Evolutionary conservation across 92 coral and sea anemone genomes (phyloP).

Genomic region (Galaxea fascicularis): DNA sequence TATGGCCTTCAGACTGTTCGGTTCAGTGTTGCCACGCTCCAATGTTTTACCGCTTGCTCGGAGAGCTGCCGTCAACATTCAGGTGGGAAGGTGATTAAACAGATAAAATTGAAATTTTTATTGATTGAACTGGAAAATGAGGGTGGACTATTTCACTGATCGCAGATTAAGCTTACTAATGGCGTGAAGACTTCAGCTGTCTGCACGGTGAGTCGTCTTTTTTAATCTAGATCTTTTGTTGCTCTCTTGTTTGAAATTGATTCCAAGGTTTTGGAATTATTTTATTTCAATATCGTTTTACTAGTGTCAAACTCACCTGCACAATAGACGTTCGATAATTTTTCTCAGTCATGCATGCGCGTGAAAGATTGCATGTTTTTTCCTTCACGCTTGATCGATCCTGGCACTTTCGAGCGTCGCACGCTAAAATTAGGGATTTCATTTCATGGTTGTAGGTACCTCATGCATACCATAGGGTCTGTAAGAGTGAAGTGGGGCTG

Average conservation of each 20-base stretch:
- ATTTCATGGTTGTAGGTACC: too few species aligned
- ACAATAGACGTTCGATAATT: background rate
- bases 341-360: constrained; percentile 11
- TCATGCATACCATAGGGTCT: too few species aligned
- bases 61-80: background rate
- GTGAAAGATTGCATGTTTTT: constrained; percentile 26
- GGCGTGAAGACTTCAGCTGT: constrained; percentile 28
- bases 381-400: background rate
- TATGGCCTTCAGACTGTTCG: constrained; percentile 66
- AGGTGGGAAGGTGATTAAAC: background rate
- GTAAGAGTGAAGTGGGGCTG: too few species aligned
- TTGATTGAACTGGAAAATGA: background rate
- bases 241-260: background rate
- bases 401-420: background rate
- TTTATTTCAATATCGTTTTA: too few species aligned
- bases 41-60: constrained; percentile 20
- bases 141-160: background rate
- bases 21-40: constrained; percentile 1
- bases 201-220: background rate
- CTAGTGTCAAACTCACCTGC: too few species aligned
- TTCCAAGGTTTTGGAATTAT: background rate
- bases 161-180: constrained; percentile 4
- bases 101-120: background rate
- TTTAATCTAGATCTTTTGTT: background rate
- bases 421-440: background rate